These are phyloP conservation scores for Gonioctena quinquepunctata DNA, from an alignment of 1,140 invertebrate species.

Conservation along the genomic window DNA sequence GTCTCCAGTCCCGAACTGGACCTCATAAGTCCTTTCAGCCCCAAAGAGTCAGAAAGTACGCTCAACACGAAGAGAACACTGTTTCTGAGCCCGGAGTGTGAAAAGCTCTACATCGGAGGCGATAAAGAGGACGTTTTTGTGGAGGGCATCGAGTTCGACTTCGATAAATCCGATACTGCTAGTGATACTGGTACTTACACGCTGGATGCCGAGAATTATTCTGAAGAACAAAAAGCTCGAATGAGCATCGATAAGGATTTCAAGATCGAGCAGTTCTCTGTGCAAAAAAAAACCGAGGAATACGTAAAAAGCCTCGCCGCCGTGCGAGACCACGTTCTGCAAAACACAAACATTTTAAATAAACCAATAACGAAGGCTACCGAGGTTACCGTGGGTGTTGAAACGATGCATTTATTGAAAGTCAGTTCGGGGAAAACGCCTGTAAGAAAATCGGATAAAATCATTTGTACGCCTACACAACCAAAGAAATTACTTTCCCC, in stretches of 20 bases:
- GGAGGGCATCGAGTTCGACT: slow-evolving; percentile 43
- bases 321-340: slow-evolving; percentile 8
- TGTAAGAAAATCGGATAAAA: slow-evolving; percentile 9
- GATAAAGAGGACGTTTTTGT: slow-evolving; percentile 28
- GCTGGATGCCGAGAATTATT: slow-evolving; percentile 80
- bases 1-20: slow-evolving; percentile 65
- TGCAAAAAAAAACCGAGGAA: slow-evolving; percentile 55
- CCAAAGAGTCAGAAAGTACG: slow-evolving; percentile 21
- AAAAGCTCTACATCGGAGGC: slow-evolving; percentile 20
- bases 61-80: slow-evolving; percentile 12
- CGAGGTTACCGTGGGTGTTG: slow-evolving; percentile 11
- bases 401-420: neutral
- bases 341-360: neutral
- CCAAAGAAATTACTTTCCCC: slow-evolving; percentile 43
- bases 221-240: slow-evolving; percentile 82
- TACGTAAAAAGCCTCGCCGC: slow-evolving; percentile 54
- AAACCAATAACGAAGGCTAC: slow-evolving; percentile 6
- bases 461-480: neutral
- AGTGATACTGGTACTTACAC: slow-evolving; percentile 89
- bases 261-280: slow-evolving; percentile 60
- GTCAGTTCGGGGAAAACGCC: slow-evolving; percentile 1
- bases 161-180: slow-evolving; percentile 65
- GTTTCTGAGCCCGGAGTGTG: slow-evolving; percentile 39
- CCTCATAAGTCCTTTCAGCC: slow-evolving; percentile 58
- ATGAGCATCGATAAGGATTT: slow-evolving; percentile 84